Percentiles rank a stretch among this genome's conserved stretches.
Conservation (phyloP, 2,113 vertebrate species). For the Phrynosoma blainvillii region DNA sequence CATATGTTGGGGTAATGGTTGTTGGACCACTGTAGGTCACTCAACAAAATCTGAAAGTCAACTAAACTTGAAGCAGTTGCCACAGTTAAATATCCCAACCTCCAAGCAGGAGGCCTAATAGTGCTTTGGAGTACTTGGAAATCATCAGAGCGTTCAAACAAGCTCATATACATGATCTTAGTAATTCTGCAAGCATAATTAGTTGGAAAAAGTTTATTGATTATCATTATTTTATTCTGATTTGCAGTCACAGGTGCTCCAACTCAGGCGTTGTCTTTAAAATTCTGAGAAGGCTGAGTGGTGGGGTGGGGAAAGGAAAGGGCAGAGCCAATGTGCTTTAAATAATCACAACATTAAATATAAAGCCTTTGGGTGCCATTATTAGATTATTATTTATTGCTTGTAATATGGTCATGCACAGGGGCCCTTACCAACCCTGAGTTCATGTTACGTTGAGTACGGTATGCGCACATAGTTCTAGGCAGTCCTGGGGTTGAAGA, state of each 20-base stretch:
- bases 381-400: slow-evolving; percentile 63
- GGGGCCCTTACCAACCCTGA: background rate
- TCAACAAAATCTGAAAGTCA: too few relatives aligned
- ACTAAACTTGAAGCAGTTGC: too few relatives aligned
- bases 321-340: background rate
- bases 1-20: too few relatives aligned
- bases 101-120: background rate
- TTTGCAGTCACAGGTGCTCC: background rate
- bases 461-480: slow-evolving; percentile 8
- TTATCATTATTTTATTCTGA: background rate
- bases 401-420: background rate
- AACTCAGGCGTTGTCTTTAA: background rate
- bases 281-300: background rate
- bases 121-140: background rate
- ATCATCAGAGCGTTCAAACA: background rate
- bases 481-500: slow-evolving; percentile 13
- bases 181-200: background rate
- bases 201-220: background rate
- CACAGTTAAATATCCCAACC: too few relatives aligned
- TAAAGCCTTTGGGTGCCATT: slow-evolving; percentile 25
- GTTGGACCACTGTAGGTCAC: too few relatives aligned
- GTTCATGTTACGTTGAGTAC: slow-evolving; percentile 16
- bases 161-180: background rate
- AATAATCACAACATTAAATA: slow-evolving; percentile 44
- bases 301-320: background rate